Evolutionary conservation across 1,140 invertebrate genomes (phyloP), one percentile per base, ranked within the genome.

Genomic region (Heliconius eleuchia): DNA sequence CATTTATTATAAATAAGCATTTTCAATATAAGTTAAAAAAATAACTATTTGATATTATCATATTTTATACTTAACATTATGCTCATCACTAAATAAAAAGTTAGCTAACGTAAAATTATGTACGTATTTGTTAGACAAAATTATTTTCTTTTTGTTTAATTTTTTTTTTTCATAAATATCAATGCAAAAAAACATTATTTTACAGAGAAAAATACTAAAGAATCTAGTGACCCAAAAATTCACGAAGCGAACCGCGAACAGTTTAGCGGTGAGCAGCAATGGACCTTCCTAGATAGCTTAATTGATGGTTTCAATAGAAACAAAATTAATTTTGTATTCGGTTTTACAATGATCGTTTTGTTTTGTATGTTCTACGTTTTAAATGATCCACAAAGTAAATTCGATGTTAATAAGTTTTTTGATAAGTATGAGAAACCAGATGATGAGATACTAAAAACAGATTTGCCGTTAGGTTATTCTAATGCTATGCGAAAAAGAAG

Each of bases 211-310:
- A 91, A 92, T 84, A 87, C 77, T 83, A 86, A 81, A 83, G 82
- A 75, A 86, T 87, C 80, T 9, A 83, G 71, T 34, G 83, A 80
- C 71, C 85, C 91, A 87, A 88, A 85, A 46, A 92, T 94, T 72
- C 92, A 94, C 78, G 83, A 80, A 37, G 80, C 84, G 73, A 94
- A 94, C 80, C 86, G 88, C 73, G 92, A 94, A 84, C 39, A 85
- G 16, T 82, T 88, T 77, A 73, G 30, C 1, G 13, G 13, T 9
- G 83, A 85, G 42, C 85, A 83, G 82, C 57, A 85, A 39, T 91
- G 87, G 89, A 90, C 87, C 0, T 87, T 93, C 66, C 8, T 93
- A 74, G 90, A 92, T 77, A 92, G 83, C 82, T 30, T 94, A 23
- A 37, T 80, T 4, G 86, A 93, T 11, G 23, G 89, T 16, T 93